Conservation (phyloP, 2,888 invertebrate species). For the Mechanitis mazaeus region DNA sequence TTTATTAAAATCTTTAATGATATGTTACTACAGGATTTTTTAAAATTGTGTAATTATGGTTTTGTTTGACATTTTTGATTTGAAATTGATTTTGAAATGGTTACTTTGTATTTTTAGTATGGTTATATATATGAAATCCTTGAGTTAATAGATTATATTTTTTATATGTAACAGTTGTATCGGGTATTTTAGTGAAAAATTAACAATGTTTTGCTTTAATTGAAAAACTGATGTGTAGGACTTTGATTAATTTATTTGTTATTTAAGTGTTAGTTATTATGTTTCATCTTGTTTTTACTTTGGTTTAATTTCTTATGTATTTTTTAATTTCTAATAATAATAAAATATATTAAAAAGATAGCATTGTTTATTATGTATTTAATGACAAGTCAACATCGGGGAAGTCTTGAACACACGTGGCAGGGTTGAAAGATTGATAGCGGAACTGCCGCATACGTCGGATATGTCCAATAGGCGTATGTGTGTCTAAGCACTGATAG, state of each 20-base stretch:
- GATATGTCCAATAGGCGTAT: constrained; percentile 67
- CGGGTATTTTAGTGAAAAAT: neutral
- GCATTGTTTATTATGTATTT: constrained; percentile 14
- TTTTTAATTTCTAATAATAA: constrained; percentile 18
- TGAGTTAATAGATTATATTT: too few species aligned
- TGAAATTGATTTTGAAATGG: constrained; percentile 7
- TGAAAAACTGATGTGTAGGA: neutral
- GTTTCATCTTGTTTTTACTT: constrained; percentile 4
- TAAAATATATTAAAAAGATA: constrained; percentile 20
- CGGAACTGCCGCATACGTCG: constrained; percentile 57
- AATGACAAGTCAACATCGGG: constrained; percentile 31
- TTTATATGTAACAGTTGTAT: neutral
- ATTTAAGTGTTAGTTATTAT: constrained; percentile 12
- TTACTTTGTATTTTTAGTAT: constrained; percentile 3
- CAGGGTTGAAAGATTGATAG: constrained; percentile 62
- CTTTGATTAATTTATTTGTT: constrained; percentile 14
- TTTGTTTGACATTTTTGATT: neutral
- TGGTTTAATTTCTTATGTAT: constrained; percentile 9
- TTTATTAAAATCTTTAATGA: constrained; percentile 9
- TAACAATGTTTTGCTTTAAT: neutral
- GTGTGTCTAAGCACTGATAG: constrained; percentile 66
- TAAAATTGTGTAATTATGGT: neutral
- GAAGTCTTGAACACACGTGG: constrained; percentile 56
- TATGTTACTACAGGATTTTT: neutral
- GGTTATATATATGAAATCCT: too few species aligned